Conservation (phyloP, 2,888 invertebrate species). For the Gari tellinella region DNA sequence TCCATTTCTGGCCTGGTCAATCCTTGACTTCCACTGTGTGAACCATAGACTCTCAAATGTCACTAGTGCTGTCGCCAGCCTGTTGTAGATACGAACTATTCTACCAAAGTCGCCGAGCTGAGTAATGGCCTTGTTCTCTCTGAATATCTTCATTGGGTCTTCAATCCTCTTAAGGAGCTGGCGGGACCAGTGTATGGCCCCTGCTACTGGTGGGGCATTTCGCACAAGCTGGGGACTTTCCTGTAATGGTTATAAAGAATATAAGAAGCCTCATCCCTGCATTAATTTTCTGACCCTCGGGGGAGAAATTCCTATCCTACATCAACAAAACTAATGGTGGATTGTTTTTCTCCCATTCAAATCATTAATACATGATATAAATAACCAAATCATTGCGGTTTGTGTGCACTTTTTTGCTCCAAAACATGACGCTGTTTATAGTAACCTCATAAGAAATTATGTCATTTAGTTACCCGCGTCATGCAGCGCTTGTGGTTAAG, state of each 20-base stretch:
- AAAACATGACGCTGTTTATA: no score
- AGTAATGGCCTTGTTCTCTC: slow-evolving; percentile 81
- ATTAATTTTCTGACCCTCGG: no score
- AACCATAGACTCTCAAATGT: slow-evolving; percentile 84
- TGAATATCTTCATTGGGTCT: slow-evolving; percentile 83
- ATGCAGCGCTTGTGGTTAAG: no score
- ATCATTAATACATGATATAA: no score
- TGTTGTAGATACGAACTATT: slow-evolving; percentile 79
- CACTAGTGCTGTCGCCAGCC: slow-evolving; percentile 82
- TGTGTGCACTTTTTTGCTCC: no score
- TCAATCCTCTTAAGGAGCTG: slow-evolving; percentile 83
- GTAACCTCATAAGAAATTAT: no score
- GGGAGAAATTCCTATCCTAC: no score
- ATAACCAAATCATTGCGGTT: no score
- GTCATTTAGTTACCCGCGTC: no score
- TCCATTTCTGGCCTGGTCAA: slow-evolving; percentile 81
- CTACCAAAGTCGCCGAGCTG: slow-evolving; percentile 81
- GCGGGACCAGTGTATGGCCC: slow-evolving; percentile 83
- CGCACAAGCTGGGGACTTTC: slow-evolving; percentile 80
- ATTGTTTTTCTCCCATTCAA: no score
- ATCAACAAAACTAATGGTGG: no score
- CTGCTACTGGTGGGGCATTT: slow-evolving; percentile 84
- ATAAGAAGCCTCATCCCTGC: no score
- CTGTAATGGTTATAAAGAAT: slow-evolving; percentile 68
- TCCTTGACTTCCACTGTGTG: slow-evolving; percentile 81